A percentile compares a stretch with the other conserved stretches of the same genome.
These are phyloP conservation scores for Darwinula stevensoni DNA, from an alignment of 2,888 invertebrate genomes.

Conservation along the genomic window DNA sequence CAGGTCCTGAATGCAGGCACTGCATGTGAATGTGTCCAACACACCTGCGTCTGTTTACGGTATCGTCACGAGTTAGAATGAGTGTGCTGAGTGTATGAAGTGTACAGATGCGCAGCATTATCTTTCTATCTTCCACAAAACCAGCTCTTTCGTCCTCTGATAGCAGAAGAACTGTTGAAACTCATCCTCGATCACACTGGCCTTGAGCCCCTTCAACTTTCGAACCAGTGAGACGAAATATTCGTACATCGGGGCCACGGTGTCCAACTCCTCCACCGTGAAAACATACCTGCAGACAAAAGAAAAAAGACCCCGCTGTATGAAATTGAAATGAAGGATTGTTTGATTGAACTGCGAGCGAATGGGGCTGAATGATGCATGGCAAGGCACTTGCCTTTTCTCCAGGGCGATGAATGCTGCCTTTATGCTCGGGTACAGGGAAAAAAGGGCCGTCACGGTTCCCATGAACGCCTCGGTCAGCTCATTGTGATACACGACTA, in stretches of 20 bases:
- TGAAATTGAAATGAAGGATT: too few relatives aligned
- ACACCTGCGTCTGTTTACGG: too few relatives aligned
- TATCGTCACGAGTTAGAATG: too few relatives aligned
- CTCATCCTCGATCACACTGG: background rate
- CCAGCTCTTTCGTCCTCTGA: background rate
- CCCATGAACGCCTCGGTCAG: slow-evolving; percentile 46
- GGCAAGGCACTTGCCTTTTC: slow-evolving; percentile 24
- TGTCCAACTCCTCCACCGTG: slow-evolving; percentile 42
- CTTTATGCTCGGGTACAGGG: slow-evolving; percentile 24
- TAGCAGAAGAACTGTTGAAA: background rate
- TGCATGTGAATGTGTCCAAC: too few relatives aligned
- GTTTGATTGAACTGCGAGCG: too few relatives aligned
- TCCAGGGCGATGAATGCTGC: slow-evolving; percentile 48
- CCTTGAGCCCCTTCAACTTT: background rate
- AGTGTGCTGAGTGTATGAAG: too few relatives aligned
- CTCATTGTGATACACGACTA: slow-evolving; percentile 55
- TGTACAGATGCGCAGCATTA: too few relatives aligned
- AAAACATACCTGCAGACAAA: slow-evolving; percentile 34
- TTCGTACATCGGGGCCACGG: slow-evolving; percentile 61
- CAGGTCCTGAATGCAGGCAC: too few relatives aligned
- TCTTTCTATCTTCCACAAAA: too few relatives aligned
- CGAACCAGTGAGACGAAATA: slow-evolving; percentile 29
- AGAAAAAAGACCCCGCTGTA: background rate
- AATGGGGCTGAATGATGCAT: too few relatives aligned
- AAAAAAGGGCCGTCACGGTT: slow-evolving; percentile 34